phyloP scores from a whole-genome alignment of 1,140 invertebrate species.

The Drosophila varians region DNA sequence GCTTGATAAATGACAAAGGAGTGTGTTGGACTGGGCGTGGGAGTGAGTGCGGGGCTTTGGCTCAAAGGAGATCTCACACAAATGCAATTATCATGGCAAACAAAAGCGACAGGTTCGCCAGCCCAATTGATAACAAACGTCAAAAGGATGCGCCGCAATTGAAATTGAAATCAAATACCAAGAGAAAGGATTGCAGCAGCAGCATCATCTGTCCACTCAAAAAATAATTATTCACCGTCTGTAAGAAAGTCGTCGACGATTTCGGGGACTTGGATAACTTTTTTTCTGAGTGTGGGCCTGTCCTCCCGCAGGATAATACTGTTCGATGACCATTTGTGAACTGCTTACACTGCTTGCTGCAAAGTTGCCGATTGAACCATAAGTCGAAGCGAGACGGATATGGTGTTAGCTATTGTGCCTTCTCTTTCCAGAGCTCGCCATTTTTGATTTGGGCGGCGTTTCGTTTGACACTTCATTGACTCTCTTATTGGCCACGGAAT shows the following conservation, averaged over 20 bases:
- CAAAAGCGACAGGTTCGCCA: slow-evolving; percentile 74
- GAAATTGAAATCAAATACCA: slow-evolving; percentile 80
- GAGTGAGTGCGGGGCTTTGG: not conserved
- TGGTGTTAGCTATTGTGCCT: slow-evolving; percentile 15
- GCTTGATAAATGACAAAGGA: slow-evolving; percentile 72
- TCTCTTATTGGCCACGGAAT: slow-evolving; percentile 71
- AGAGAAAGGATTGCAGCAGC: slow-evolving; percentile 64
- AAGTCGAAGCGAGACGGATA: slow-evolving; percentile 39
- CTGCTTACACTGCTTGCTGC: slow-evolving; percentile 51
- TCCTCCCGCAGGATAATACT: slow-evolving; percentile 25
- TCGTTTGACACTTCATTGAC: slow-evolving; percentile 46
- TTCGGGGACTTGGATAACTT: not conserved
- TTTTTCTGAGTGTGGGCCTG: not conserved
- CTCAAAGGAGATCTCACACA: slow-evolving; percentile 44
- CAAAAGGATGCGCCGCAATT: slow-evolving; percentile 78
- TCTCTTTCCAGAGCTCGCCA: slow-evolving; percentile 72
- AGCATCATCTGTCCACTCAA: slow-evolving; percentile 9
- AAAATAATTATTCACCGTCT: not conserved
- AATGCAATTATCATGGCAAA: slow-evolving; percentile 79
- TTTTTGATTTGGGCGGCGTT: slow-evolving; percentile 82
- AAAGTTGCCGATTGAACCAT: not conserved
- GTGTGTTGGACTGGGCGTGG: slow-evolving; percentile 4
- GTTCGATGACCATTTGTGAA: slow-evolving; percentile 46
- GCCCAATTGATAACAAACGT: slow-evolving; percentile 64
- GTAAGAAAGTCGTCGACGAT: not conserved